Evolutionary conservation across 2,888 invertebrate species (phyloP).

Genomic region (Oscheius sp.): DNA sequence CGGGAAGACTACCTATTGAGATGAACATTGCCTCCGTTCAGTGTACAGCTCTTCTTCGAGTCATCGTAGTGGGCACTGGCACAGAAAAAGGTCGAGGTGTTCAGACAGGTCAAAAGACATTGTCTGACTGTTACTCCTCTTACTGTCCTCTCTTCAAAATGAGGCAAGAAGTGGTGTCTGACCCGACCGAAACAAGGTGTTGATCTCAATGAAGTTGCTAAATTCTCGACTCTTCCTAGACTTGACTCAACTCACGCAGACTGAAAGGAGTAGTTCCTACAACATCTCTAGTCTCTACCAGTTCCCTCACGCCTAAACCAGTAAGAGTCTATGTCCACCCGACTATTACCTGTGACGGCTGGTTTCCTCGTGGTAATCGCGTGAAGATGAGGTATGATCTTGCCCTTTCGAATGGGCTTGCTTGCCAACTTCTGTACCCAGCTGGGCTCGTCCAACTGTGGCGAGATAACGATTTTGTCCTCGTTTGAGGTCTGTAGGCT

Average conservation of each 20-base stretch:
- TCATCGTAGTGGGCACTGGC: slow-evolving; percentile 50
- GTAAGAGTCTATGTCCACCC: no score
- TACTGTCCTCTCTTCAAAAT: slow-evolving; percentile 30
- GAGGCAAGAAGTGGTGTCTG: slow-evolving; percentile 4
- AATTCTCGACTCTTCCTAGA: neutral
- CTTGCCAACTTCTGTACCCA: neutral
- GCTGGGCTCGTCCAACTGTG: slow-evolving; percentile 9
- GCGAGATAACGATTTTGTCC: neutral
- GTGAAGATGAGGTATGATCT: slow-evolving; percentile 12
- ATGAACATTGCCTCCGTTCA: slow-evolving; percentile 51
- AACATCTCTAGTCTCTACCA: no score
- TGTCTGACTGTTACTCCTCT: slow-evolving; percentile 40
- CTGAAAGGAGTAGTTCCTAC: no score
- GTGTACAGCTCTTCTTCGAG: slow-evolving; percentile 39
- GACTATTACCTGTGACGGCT: neutral
- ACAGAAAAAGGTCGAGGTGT: slow-evolving; percentile 42
- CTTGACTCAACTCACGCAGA: no score
- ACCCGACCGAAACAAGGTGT: slow-evolving; percentile 26
- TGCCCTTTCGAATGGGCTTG: slow-evolving; percentile 16
- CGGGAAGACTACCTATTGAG: slow-evolving; percentile 36
- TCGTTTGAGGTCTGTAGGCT: neutral
- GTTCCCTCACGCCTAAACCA: no score
- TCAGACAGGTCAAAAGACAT: slow-evolving; percentile 44
- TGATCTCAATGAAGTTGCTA: slow-evolving; percentile 1
- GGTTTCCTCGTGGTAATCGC: neutral